These are phyloP conservation scores for Balearica regulorum DNA, from an alignment of 2,797 vertebrate genomes.

Conservation along the genomic window DNA sequence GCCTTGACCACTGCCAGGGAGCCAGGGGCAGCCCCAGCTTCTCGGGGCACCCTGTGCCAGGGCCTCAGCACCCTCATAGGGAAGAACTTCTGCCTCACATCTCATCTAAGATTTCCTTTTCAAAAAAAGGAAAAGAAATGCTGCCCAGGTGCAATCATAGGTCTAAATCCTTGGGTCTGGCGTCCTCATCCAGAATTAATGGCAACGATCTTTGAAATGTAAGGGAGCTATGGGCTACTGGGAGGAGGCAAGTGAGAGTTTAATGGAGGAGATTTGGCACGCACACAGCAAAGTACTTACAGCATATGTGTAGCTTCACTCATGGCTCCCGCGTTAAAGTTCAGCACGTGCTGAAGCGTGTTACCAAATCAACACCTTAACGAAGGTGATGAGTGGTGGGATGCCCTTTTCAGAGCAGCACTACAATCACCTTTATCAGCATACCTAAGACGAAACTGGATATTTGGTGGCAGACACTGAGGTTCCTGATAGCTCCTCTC, in stretches of 20 bases:
- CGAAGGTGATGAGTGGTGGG: not conserved
- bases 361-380: not conserved
- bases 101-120: not conserved
- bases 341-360: not conserved
- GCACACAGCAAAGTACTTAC: not conserved
- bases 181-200: not conserved
- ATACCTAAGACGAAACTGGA: not conserved
- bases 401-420: not conserved
- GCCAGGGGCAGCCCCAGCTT: too few relatives aligned
- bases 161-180: not conserved
- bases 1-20: too few relatives aligned
- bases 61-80: too few relatives aligned
- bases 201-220: fast-evolving
- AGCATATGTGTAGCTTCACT: not conserved
- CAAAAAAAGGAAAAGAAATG: not conserved
- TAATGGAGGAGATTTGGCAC: not conserved
- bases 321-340: not conserved
- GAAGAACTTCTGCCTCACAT: too few relatives aligned
- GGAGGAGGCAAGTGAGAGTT: not conserved
- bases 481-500: not conserved
- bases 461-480: not conserved
- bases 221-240: not conserved
- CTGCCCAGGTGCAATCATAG: not conserved
- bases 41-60: too few relatives aligned
- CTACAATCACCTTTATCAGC: not conserved